Base-by-base conservation (phyloP, 1,140 invertebrate genomes). In the Ips typographus region DNA sequence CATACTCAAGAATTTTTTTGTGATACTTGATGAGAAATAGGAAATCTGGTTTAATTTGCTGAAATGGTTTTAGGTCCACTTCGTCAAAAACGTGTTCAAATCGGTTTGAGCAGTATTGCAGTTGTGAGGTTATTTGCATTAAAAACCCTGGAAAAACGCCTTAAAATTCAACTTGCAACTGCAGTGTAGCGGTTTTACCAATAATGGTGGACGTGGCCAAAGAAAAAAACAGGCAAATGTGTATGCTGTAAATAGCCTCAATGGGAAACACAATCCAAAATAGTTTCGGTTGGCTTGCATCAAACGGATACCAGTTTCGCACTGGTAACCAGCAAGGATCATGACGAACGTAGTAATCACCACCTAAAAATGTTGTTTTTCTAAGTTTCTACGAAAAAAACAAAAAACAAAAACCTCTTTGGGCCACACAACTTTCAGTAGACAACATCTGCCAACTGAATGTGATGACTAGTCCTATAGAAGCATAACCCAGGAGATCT, bases 301-400 rank as follows among this genome's bases (percentile, higher is more conserved):
- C 63, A 40, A 65, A 65, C 8, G 63, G 63, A 44, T 65, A 65
- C 4, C 49, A 56, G 42, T 65, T 65, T 3, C 47, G 39, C 7
- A 51, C 47, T 5, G 63, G 63, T 52, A 65, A 56, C n/a, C 51
- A n/a, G 49, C 63, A 65, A 7, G 63, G 63, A 43, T 65, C 63
- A 56, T 65, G 63, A 5, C 40, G 22, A 8, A 55, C 7, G n/a
- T 65, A 65, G 38, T 51, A 65, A 42, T 65, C 63, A 4, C 39
- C 7, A 22, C 61, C 61, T 63, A 40, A 39, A 49, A 52, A 42
- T 22, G 22, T 55, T 47, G n/a, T 47, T 47, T 47, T 47, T 47
- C 22, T 0, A 22, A 22, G 22, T 22, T 22, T 22, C 22, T 22
- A 22, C 22, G 22, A 22, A n/a, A 47, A 4, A 22, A 55, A 22